Evolutionary conservation across 2,113 vertebrate species (phyloP).

Genomic region (Trogon melanurus): DNA sequence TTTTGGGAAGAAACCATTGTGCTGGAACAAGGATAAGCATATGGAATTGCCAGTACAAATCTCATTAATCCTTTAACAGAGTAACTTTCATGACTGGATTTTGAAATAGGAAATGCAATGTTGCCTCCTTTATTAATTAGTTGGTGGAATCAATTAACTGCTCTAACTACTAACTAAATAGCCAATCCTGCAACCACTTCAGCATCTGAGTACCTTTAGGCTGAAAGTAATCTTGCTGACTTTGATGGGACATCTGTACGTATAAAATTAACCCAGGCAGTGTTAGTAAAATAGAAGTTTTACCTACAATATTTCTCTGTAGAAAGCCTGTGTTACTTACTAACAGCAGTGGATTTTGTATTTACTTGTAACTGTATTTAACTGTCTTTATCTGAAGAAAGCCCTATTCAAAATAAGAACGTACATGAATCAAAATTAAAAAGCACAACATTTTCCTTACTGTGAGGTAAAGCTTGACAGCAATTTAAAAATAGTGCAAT

Average conservation of each 20-base stretch:
- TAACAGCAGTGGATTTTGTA: neutral
- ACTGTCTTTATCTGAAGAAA: neutral
- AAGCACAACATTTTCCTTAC: neutral
- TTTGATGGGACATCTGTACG: neutral
- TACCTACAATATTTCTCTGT: neutral
- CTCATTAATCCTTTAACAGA: constrained; percentile 18
- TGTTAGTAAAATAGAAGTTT: neutral
- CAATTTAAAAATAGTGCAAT: neutral
- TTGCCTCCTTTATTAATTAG: constrained; percentile 29
- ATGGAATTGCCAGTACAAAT: neutral
- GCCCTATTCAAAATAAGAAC: neutral
- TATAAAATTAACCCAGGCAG: constrained; percentile 4
- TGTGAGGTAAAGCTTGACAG: neutral
- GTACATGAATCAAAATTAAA: neutral
- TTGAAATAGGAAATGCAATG: constrained; percentile 3
- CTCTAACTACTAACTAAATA: constrained; percentile 26
- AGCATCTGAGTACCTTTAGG: constrained; percentile 7
- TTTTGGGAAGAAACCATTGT: neutral
- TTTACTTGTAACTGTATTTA: neutral
- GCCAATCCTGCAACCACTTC: neutral
- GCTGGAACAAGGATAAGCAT: neutral
- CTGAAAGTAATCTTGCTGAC: neutral
- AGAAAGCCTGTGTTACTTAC: neutral
- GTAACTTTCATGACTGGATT: constrained; percentile 3
- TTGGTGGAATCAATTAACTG: constrained; percentile 24